phyloP scores from a whole-genome alignment of 1,140 invertebrate species.

The Orius insidiosus region DNA sequence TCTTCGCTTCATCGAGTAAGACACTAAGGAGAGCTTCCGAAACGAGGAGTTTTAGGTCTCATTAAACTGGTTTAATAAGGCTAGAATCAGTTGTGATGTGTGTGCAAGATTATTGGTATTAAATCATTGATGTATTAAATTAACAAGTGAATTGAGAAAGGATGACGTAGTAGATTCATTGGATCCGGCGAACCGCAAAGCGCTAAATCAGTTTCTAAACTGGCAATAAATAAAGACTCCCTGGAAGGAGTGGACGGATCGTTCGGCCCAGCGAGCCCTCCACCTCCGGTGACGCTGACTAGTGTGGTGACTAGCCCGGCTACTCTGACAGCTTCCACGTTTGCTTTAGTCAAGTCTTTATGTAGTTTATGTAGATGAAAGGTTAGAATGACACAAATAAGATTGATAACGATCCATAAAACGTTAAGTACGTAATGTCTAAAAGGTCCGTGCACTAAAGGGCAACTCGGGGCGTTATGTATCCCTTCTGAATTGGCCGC shows the following conservation, averaged over 20 bases:
- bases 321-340: slow-evolving; percentile 49
- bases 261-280: slow-evolving; percentile 15
- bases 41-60: too few relatives aligned
- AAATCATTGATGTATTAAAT: too few relatives aligned
- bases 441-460: slow-evolving; percentile 50
- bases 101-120: too few relatives aligned
- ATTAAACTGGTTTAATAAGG: too few relatives aligned
- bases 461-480: slow-evolving; percentile 60
- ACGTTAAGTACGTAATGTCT: slow-evolving; percentile 78
- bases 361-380: slow-evolving; percentile 70
- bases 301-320: slow-evolving; percentile 57
- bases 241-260: slow-evolving; percentile 19
- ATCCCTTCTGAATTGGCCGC: slow-evolving; percentile 65
- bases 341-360: slow-evolving; percentile 61
- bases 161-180: too few relatives aligned
- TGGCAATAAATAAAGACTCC: slow-evolving; percentile 17
- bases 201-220: too few relatives aligned
- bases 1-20: too few relatives aligned
- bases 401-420: slow-evolving; percentile 75
- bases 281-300: slow-evolving; percentile 45
- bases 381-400: slow-evolving; percentile 71
- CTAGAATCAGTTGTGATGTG: too few relatives aligned
- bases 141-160: too few relatives aligned
- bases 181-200: too few relatives aligned
- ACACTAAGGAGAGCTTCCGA: too few relatives aligned